These are phyloP conservation scores for Balearica regulorum DNA, from an alignment of 2,797 vertebrate genomes.

Conservation along the genomic window DNA sequence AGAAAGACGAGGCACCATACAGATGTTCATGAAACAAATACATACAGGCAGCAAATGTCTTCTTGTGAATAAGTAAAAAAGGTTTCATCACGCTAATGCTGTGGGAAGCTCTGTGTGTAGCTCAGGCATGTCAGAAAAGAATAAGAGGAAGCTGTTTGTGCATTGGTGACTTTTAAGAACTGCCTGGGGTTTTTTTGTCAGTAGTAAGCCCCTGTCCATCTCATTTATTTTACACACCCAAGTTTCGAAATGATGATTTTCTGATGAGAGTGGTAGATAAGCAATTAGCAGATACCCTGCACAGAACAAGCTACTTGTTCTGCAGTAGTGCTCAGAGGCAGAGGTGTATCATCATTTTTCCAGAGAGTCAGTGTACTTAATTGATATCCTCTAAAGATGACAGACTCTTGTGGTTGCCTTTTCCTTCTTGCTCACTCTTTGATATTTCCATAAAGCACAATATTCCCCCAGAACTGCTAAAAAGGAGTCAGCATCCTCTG, in stretches of 20 bases:
- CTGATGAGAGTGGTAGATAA: not conserved
- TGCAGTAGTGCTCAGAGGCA: not conserved
- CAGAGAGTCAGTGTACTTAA: not conserved
- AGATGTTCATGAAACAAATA: not conserved
- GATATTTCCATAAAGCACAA: not conserved
- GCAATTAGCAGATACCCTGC: not conserved
- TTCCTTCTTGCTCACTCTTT: not conserved
- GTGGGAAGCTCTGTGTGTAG: not conserved
- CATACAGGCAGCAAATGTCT: not conserved
- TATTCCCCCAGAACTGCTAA: not conserved
- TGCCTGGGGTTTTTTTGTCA: not conserved
- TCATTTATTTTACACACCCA: not conserved
- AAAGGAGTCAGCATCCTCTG: not conserved
- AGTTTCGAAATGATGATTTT: not conserved
- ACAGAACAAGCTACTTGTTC: not conserved
- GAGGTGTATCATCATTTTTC: not conserved
- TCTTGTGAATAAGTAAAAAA: not conserved
- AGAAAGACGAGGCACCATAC: not conserved
- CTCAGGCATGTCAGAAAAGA: not conserved
- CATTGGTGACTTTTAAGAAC: not conserved
- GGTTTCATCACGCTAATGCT: not conserved
- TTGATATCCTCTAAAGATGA: not conserved
- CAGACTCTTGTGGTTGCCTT: not conserved
- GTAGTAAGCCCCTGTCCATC: not conserved
- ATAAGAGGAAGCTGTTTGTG: not conserved